Percentiles rank a stretch among this genome's conserved stretches.
Evolutionary conservation across 2,888 invertebrate species (phyloP).

Genomic region (Globia sparganii): DNA sequence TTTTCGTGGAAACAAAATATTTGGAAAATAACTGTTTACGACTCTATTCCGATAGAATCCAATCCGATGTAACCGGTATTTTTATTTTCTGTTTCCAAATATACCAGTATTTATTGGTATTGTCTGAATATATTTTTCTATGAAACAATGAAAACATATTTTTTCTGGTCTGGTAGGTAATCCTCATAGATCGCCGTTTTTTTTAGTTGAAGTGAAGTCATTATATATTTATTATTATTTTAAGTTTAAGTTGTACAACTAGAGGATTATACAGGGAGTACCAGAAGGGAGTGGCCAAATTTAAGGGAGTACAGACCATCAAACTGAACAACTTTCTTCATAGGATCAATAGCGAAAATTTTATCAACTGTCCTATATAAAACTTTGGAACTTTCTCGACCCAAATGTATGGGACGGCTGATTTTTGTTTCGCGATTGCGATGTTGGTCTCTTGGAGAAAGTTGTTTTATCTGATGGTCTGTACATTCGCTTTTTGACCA

Average conservation of each 20-base stretch:
- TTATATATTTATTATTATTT: background rate
- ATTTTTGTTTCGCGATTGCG: no score
- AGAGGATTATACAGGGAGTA: background rate
- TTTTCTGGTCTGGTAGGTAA: background rate
- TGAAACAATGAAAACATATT: background rate
- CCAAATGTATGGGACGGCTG: no score
- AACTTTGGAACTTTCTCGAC: no score
- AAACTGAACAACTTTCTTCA: no score
- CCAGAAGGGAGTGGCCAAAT: no score
- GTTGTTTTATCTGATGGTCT: no score
- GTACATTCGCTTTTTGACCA: no score
- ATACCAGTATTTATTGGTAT: constrained; percentile 23
- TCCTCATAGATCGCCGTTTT: background rate
- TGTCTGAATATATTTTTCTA: constrained; percentile 14
- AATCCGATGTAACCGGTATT: constrained; percentile 19
- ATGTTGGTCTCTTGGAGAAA: no score
- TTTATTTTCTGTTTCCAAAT: constrained; percentile 26
- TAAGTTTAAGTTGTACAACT: background rate
- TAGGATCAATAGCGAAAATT: no score
- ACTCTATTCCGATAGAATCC: constrained; percentile 13
- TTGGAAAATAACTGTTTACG: constrained; percentile 29
- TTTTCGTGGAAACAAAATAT: constrained; percentile 19
- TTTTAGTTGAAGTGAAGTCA: background rate
- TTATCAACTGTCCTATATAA: no score
- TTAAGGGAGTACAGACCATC: no score